phyloP scores from a whole-genome alignment of 2,113 vertebrate species.

The Cebus imitator region DNA sequence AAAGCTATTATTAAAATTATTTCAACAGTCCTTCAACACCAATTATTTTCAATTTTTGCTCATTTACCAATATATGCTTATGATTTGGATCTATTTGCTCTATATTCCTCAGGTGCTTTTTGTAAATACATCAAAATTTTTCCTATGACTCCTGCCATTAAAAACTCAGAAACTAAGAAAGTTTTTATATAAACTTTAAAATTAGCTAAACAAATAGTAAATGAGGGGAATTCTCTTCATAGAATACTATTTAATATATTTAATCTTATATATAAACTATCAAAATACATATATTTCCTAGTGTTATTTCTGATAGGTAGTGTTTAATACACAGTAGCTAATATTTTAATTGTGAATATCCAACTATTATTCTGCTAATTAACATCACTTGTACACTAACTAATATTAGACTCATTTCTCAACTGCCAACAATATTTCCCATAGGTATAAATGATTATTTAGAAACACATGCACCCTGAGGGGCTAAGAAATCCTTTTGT shows the following conservation, averaged over 20 bases:
- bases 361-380: not conserved
- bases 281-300: not conserved
- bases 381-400: not conserved
- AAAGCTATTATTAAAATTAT: not conserved
- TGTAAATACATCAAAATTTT: not conserved
- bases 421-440: not conserved
- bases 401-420: not conserved
- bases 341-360: constrained; percentile 28
- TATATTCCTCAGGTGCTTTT: not conserved
- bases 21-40: not conserved
- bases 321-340: not conserved
- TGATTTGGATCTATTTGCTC: not conserved
- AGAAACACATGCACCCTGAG: constrained; percentile 12
- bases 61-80: not conserved
- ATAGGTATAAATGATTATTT: not conserved
- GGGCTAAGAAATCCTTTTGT: not conserved
- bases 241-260: not conserved
- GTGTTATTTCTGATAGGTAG: not conserved
- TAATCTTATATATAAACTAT: not conserved
- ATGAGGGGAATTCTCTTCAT: not conserved
- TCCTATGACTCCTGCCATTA: not conserved
- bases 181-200: not conserved
- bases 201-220: not conserved
- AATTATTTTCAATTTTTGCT: not conserved
- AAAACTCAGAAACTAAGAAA: not conserved